Base-by-base conservation (phyloP, 1,140 invertebrate species). In the Hylaeus anthracinus region DNA sequence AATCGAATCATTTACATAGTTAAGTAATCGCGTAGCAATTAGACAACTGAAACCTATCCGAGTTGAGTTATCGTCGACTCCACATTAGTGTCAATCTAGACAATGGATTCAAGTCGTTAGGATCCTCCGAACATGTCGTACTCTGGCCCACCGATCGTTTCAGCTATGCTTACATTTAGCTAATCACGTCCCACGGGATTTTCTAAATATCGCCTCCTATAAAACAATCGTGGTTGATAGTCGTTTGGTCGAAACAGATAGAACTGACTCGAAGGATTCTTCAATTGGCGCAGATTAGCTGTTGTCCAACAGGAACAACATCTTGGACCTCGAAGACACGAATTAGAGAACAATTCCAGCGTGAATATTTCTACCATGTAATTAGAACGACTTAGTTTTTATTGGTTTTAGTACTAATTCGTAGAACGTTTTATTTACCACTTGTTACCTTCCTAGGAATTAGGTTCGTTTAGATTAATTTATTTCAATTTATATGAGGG, bases 61-160 rank as follows among this genome's bases (percentile, higher is more conserved):
- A 43, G 43, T 77, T 76, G 55, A 61, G 51, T 83, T 61, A 55
- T 51, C 41, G 41, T 78, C 61, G 51, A 41, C 58, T 48, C 56
- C 3, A 48, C 39, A 69, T 72, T 58, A 58, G 41, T 37, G 69
- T 15, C 58, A 70, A 77, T 77, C 55, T 41, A 39, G 5, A 60
- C 60, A 65, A 77, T 77, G 43, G 37, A 70, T 77, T 77, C 58
- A 77, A 77, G 65, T 60, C 65, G 41, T 77, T 70, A 77, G 55
- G 8, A 4, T 77, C 2, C 41, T 69, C 65, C 63, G 64, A 65
- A 69, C 64, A 76, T 69, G 58, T 76, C 73, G 37, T 61, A 70
- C 70, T 77, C 61, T 65, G 63, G 55, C 41, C 55, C 45, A 61
- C 10, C 56, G 61, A 70, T 77, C 66, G 37, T 26, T 77, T 77